These are phyloP conservation scores for Epicampocera succincta DNA, from an alignment of 2,888 invertebrate genomes.

Conservation along the genomic window DNA sequence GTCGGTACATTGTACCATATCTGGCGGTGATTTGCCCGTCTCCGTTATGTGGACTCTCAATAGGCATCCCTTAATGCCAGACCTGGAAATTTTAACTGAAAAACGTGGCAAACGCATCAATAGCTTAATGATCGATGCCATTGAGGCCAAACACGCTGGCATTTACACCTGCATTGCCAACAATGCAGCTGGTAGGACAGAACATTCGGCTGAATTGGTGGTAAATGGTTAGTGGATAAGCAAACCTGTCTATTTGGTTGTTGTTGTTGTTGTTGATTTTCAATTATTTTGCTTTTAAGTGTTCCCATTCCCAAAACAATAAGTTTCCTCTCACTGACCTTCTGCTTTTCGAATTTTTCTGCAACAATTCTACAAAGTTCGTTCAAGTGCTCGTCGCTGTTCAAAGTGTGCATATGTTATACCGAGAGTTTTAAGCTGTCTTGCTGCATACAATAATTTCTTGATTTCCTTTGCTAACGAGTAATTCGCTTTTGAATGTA, in stretches of 20 bases:
- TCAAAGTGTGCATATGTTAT: slow-evolving; percentile 50
- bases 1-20: slow-evolving; percentile 85
- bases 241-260: not conserved
- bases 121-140: slow-evolving; percentile 86
- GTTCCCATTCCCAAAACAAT: no score
- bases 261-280: not conserved
- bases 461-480: not conserved
- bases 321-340: no score
- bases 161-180: slow-evolving; percentile 89
- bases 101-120: slow-evolving; percentile 82
- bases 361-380: no score
- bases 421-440: no score
- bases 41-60: slow-evolving; percentile 89
- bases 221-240: slow-evolving; percentile 86
- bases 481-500: slow-evolving; percentile 75
- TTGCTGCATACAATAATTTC: slow-evolving; percentile 16
- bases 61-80: slow-evolving; percentile 81
- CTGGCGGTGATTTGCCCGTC: slow-evolving; percentile 90
- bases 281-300: no score
- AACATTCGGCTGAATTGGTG: slow-evolving; percentile 86
- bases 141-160: slow-evolving; percentile 87
- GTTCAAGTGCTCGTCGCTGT: no score
- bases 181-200: slow-evolving; percentile 87
- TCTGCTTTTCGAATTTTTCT: no score
- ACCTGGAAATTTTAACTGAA: slow-evolving; percentile 79